A percentile compares a stretch with the other conserved stretches of the same genome.
phyloP scores from a whole-genome alignment of 2,797 vertebrate species.

The Pygocentrus nattereri region DNA sequence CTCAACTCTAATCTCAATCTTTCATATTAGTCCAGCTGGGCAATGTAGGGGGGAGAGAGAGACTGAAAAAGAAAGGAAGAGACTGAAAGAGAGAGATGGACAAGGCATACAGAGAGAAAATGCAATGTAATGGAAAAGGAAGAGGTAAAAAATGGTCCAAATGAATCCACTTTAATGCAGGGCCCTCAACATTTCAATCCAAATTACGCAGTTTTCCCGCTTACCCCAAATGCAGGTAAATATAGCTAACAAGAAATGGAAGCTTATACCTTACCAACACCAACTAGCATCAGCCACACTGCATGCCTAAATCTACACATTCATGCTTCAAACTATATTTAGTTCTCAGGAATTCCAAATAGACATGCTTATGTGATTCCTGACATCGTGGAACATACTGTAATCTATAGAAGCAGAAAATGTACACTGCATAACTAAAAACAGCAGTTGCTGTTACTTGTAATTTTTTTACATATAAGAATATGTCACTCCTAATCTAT shows the following conservation, averaged over 20 bases:
- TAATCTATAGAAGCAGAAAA: no score
- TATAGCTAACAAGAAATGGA: background rate
- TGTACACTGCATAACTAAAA: no score
- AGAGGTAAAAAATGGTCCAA: background rate
- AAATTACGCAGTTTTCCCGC: no score
- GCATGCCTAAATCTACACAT: background rate
- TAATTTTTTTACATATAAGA: background rate
- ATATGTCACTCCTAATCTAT: background rate
- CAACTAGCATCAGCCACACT: background rate
- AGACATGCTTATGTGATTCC: background rate
- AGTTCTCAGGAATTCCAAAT: background rate
- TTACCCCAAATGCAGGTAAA: no score
- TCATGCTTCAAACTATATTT: background rate
- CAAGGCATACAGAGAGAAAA: conserved; percentile 47
- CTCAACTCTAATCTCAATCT: conserved; percentile 20
- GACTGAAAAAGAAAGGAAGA: background rate
- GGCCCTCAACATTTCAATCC: no score
- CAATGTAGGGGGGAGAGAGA: background rate
- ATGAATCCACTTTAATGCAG: background rate
- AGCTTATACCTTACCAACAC: background rate
- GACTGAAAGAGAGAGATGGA: background rate
- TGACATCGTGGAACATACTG: background rate
- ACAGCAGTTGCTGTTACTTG: no score
- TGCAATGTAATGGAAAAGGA: conserved; percentile 55
- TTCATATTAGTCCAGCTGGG: conserved; percentile 10